Conservation (phyloP, 53 echinoderm and acorn worm genomes). For the Paracentrotus lividus region DNA sequence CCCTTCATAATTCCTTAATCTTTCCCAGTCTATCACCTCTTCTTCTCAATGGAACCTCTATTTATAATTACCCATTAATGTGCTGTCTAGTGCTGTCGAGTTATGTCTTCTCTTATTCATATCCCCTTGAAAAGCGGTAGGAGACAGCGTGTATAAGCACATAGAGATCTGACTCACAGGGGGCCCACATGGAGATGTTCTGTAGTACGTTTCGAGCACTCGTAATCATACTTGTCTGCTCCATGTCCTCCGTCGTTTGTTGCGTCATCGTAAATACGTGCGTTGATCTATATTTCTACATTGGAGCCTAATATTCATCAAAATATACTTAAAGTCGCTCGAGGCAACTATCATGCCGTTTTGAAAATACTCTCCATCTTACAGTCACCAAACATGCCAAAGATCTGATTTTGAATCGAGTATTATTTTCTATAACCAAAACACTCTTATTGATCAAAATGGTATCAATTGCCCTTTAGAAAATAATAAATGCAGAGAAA, state of each 20-base stretch:
- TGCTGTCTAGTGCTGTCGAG: neutral
- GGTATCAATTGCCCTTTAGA: neutral
- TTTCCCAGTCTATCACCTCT: neutral
- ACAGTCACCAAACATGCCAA: neutral
- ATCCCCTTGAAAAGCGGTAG: neutral
- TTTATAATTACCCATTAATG: neutral
- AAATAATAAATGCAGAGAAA: neutral
- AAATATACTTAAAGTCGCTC: neutral
- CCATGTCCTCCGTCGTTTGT: neutral
- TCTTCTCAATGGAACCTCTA: neutral
- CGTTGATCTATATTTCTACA: conserved; percentile 19
- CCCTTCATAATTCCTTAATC: neutral
- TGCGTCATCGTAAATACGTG: conserved; percentile 42
- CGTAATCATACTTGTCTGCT: neutral
- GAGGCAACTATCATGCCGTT: neutral
- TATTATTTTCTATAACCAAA: neutral
- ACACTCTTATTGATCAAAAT: neutral
- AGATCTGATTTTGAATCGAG: neutral
- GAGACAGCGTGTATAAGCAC: neutral
- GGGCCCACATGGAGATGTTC: neutral
- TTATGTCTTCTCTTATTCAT: neutral
- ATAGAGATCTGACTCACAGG: conserved; percentile 15
- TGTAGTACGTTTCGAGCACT: conserved; percentile 25
- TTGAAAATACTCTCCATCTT: neutral
- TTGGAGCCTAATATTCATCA: neutral